Evolutionary conservation across 2,888 invertebrate genomes (phyloP).

Genomic region (Leptinotarsa peninsularis): DNA sequence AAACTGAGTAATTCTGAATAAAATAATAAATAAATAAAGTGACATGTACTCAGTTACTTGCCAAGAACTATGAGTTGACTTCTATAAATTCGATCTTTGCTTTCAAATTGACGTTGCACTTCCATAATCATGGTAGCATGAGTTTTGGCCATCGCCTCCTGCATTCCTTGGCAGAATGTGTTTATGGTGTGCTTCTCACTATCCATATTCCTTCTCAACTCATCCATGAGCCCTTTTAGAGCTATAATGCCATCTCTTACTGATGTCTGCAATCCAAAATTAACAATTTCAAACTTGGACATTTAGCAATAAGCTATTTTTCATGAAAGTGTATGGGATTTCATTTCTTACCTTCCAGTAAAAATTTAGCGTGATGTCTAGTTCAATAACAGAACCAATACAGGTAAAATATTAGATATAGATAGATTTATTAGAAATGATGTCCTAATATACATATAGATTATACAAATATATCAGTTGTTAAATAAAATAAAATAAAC

Average conservation of each 20-base stretch:
- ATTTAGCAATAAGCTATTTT: too few relatives aligned
- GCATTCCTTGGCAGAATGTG: conserved; percentile 74
- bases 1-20: too few relatives aligned
- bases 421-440: too few relatives aligned
- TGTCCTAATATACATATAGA: too few relatives aligned
- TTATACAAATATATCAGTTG: too few relatives aligned
- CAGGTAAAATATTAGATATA: too few relatives aligned
- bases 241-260: conserved; percentile 77
- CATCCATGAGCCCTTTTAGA: conserved; percentile 75
- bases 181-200: conserved; percentile 75
- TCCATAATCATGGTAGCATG: conserved; percentile 75
- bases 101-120: conserved; percentile 74
- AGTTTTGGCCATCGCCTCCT: conserved; percentile 76
- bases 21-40: too few relatives aligned
- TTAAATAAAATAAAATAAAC: too few relatives aligned
- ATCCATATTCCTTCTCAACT: conserved; percentile 75
- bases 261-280: conserved; percentile 69
- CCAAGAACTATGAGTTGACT: conserved; percentile 63
- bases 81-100: conserved; percentile 65
- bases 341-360: too few relatives aligned
- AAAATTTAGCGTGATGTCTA: too few relatives aligned
- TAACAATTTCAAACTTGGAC: background rate
- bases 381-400: too few relatives aligned
- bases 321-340: too few relatives aligned
- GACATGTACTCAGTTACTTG: conserved; percentile 34